Percentiles rank a stretch among this genome's conserved stretches.
phyloP scores from a whole-genome alignment of 1,140 invertebrate genomes.

The Hylaeus anthracinus region DNA sequence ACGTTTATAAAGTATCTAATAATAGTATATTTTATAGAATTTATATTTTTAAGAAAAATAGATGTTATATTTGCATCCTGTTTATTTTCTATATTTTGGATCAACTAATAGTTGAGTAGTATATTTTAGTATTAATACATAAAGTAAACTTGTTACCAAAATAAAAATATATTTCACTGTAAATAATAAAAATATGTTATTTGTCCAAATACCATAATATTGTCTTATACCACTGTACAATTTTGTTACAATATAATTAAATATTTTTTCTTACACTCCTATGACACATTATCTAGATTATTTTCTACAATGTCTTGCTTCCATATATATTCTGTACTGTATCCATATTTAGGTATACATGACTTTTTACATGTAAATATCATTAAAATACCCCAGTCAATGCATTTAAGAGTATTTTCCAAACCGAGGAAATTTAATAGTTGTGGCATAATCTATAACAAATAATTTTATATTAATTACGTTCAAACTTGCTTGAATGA shows the following conservation, averaged over 20 bases:
- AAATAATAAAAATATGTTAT: background rate
- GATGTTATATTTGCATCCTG: background rate
- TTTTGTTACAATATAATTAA: background rate
- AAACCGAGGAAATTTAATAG: slow-evolving; percentile 88
- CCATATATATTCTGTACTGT: slow-evolving; percentile 90
- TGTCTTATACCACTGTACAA: background rate
- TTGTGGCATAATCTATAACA: slow-evolving; percentile 94
- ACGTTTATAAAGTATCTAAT: too few species aligned
- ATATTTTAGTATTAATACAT: background rate
- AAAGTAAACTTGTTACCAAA: background rate
- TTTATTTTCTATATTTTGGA: background rate
- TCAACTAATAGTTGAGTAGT: background rate
- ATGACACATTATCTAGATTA: background rate
- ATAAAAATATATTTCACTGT: slow-evolving; percentile 5
- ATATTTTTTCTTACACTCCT: background rate
- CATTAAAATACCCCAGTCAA: slow-evolving; percentile 95
- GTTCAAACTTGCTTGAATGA: slow-evolving; percentile 3
- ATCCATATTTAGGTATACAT: slow-evolving; percentile 85
- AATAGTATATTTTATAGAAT: background rate
- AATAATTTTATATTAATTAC: slow-evolving; percentile 42
- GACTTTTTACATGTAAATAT: slow-evolving; percentile 93
- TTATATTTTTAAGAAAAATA: too few species aligned
- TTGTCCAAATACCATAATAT: background rate
- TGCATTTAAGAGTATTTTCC: slow-evolving; percentile 84
- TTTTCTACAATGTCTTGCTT: slow-evolving; percentile 89